A percentile compares a stretch with the other conserved stretches of the same genome.
phyloP scores from a whole-genome alignment of 2,888 invertebrate genomes.

The Sarcophaga rosellei region DNA sequence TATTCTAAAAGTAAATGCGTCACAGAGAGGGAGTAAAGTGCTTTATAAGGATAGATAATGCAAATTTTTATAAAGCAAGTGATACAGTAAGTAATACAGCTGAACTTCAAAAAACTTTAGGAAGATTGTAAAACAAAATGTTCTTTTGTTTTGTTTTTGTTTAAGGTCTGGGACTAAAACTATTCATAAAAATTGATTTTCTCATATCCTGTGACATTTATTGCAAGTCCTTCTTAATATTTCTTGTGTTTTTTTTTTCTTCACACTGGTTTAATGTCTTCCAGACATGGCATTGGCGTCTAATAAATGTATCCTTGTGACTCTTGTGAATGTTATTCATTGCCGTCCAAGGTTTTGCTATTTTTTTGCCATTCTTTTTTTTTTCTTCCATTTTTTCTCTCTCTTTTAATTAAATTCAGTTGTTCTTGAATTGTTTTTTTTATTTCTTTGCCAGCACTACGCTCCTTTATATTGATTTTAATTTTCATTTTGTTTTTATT shows the following conservation, averaged over 20 bases:
- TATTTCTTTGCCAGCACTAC: neutral
- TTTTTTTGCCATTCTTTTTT: neutral
- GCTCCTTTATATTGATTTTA: neutral
- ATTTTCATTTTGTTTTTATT: neutral
- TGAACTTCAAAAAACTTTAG: too few relatives aligned
- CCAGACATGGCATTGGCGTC: conserved; percentile 34
- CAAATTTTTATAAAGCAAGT: neutral
- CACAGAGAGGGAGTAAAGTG: neutral
- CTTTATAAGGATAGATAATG: conserved; percentile 26
- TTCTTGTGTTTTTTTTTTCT: conserved; percentile 59
- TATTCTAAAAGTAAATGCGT: conserved; percentile 17
- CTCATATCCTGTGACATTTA: conserved; percentile 31
- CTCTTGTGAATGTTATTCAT: neutral
- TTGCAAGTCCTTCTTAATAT: neutral
- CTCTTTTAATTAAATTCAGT: conserved; percentile 19
- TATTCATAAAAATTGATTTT: conserved; percentile 46
- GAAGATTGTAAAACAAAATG: too few relatives aligned
- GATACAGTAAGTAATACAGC: neutral
- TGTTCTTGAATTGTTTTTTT: conserved; percentile 15
- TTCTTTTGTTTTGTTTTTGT: too few relatives aligned
- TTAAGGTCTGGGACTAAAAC: neutral
- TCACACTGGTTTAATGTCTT: neutral
- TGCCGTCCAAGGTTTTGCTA: neutral
- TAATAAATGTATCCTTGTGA: conserved; percentile 31
- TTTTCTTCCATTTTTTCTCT: neutral